These are phyloP conservation scores for Dasyurus viverrinus DNA, from an alignment of 2,113 vertebrate genomes.

Conservation along the genomic window DNA sequence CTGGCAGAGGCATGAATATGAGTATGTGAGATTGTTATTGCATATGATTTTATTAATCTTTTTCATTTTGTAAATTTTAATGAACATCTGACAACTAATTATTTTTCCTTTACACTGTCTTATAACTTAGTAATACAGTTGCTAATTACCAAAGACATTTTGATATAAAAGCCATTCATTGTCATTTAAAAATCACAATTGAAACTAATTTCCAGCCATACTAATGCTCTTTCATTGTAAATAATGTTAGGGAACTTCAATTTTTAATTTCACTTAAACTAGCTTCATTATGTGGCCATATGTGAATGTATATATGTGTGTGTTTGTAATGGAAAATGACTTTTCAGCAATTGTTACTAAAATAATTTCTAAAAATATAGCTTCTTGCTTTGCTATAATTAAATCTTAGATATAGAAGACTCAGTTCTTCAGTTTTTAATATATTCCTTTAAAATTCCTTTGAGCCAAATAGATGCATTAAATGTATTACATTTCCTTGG, in stretches of 20 bases:
- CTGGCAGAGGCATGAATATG: not conserved
- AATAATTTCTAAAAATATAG: not conserved
- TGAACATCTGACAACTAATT: not conserved
- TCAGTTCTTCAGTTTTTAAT: not conserved
- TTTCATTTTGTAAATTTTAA: conserved; percentile 43
- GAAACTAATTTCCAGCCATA: not conserved
- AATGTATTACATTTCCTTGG: not conserved
- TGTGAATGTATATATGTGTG: not conserved
- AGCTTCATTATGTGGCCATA: not conserved
- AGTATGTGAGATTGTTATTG: not conserved
- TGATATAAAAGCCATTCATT: conserved; percentile 41
- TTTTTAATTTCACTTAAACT: conserved; percentile 23
- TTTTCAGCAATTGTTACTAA: not conserved
- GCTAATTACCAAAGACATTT: conserved; percentile 8
- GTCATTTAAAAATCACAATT: conserved; percentile 43
- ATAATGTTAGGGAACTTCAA: conserved; percentile 20
- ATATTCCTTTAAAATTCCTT: conserved; percentile 4
- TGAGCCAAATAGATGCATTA: not conserved
- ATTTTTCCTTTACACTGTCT: conserved; percentile 18
- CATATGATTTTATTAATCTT: not conserved
- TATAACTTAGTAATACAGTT: conserved; percentile 24
- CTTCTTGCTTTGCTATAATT: conserved; percentile 7
- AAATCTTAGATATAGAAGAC: not conserved
- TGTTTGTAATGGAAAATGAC: not conserved
- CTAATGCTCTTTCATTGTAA: conserved; percentile 21